These are phyloP conservation scores for Vireo altiloquus DNA, from an alignment of 2,113 vertebrate species.

Conservation along the genomic window DNA sequence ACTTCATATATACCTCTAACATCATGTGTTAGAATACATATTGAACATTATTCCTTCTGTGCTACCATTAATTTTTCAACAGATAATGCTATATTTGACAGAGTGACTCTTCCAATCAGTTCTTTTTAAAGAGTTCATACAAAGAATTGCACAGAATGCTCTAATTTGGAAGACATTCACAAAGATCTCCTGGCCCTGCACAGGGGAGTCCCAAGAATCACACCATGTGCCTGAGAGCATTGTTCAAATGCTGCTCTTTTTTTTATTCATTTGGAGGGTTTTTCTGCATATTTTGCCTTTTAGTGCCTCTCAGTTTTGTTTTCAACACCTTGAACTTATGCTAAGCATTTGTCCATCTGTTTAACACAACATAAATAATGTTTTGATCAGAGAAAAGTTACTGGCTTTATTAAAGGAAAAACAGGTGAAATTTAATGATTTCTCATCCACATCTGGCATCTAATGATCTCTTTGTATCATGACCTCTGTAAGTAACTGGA, in stretches of 20 bases:
- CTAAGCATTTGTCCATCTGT: background rate
- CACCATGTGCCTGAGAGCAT: background rate
- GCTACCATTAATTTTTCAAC: background rate
- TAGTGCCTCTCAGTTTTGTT: background rate
- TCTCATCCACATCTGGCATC: background rate
- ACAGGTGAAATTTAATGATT: background rate
- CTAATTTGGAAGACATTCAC: background rate
- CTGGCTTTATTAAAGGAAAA: background rate
- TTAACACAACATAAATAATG: background rate
- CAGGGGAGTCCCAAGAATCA: background rate
- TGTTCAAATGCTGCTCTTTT: background rate
- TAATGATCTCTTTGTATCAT: background rate
- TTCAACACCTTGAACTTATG: background rate
- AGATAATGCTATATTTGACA: background rate
- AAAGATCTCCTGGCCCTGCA: background rate
- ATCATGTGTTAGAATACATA: background rate
- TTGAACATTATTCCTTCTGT: background rate
- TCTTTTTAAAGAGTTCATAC: background rate
- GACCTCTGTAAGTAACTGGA: background rate
- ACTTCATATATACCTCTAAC: background rate
- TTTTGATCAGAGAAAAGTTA: background rate
- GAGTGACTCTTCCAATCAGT: background rate
- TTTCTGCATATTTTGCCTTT: background rate
- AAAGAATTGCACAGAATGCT: background rate
- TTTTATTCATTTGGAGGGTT: background rate